phyloP scores from a whole-genome alignment of 2,113 vertebrate genomes.

The Nycticryphes semicollaris region DNA sequence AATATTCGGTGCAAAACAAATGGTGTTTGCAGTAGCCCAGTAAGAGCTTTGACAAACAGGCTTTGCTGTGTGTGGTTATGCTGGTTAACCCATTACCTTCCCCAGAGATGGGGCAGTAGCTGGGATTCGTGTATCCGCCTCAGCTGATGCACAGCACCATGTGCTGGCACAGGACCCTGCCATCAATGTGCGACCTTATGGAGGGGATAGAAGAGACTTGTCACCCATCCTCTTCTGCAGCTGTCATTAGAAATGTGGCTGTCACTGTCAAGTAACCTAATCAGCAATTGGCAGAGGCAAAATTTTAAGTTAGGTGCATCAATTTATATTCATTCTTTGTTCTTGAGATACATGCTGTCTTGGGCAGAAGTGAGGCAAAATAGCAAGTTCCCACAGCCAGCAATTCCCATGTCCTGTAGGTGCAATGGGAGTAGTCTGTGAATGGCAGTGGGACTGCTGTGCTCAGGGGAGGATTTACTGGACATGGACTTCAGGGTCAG shows the following conservation, averaged over 20 bases:
- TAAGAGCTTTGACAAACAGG: neutral
- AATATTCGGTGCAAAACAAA: neutral
- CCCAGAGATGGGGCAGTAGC: neutral
- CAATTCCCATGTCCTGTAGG: no score
- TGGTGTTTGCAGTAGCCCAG: neutral
- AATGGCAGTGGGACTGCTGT: neutral
- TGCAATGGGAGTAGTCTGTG: neutral
- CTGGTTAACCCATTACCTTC: neutral
- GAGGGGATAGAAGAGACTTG: neutral
- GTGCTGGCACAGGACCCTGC: neutral
- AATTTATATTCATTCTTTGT: neutral
- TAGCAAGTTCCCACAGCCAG: neutral
- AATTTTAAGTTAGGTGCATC: neutral
- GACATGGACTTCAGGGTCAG: neutral
- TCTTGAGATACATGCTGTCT: neutral
- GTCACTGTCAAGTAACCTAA: accelerated
- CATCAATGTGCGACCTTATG: neutral
- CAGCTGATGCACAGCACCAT: accelerated
- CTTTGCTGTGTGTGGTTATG: neutral
- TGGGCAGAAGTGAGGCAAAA: neutral
- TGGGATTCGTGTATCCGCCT: accelerated
- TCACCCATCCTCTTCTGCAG: neutral
- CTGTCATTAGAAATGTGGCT: neutral
- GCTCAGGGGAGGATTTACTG: neutral
- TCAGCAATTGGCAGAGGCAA: neutral